Conservation (phyloP, 2,113 vertebrate genomes). For the Desmodus rotundus region DNA sequence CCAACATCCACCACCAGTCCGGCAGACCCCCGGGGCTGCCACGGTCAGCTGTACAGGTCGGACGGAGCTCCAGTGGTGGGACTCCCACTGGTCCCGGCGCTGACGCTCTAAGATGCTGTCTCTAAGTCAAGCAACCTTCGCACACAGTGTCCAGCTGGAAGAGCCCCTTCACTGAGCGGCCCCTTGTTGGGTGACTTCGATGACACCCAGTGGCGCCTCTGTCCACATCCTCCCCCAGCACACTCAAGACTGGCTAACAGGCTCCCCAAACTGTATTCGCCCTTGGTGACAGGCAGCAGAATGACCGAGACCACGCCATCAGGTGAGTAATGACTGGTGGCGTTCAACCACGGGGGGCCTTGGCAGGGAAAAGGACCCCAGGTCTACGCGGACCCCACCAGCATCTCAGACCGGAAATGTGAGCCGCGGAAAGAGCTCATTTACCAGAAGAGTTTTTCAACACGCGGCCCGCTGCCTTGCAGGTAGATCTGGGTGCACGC, state of each 20-base stretch:
- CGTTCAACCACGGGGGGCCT: background rate
- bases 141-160: background rate
- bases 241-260: background rate
- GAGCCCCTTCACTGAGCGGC: background rate
- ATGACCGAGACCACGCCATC: accelerated
- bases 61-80: background rate
- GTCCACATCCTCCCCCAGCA: background rate
- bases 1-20: background rate
- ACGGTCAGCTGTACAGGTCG: background rate
- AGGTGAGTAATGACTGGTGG: accelerated
- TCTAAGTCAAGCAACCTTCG: accelerated
- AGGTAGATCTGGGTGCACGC: no score
- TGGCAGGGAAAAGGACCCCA: background rate
- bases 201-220: background rate
- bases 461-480: no score
- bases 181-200: background rate
- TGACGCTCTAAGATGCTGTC: background rate
- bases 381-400: background rate
- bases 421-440: background rate
- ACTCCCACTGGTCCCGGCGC: accelerated
- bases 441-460: no score
- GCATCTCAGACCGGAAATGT: background rate
- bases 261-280: background rate
- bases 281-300: background rate
- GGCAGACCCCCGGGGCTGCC: background rate